Evolutionary conservation across 2,113 vertebrate genomes (phyloP).

Genomic region (Hippopotamus amphibius): DNA sequence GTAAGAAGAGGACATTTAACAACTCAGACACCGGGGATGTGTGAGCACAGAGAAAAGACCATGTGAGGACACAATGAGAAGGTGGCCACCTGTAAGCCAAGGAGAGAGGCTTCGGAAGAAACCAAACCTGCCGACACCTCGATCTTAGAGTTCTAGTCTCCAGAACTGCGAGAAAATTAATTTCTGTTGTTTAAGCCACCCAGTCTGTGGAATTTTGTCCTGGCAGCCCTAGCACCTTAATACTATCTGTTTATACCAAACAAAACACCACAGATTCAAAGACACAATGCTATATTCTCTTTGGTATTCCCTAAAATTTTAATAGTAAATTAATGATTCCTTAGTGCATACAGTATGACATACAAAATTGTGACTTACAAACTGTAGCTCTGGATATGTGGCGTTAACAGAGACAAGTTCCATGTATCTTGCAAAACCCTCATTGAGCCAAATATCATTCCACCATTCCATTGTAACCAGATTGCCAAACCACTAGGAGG

Average conservation of each 20-base stretch:
- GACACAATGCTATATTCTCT: not conserved
- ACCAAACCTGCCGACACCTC: not conserved
- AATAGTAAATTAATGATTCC: not conserved
- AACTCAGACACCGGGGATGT: not conserved
- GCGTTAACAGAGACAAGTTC: conserved; percentile 68
- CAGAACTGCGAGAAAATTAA: not conserved
- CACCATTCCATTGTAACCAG: conserved; percentile 81
- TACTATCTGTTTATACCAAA: not conserved
- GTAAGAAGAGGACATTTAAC: not conserved
- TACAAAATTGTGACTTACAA: conserved; percentile 55
- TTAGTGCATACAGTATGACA: not conserved
- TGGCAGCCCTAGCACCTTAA: not conserved
- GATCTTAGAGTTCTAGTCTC: not conserved
- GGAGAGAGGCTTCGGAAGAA: not conserved
- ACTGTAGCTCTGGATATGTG: conserved; percentile 71
- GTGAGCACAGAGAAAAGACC: not conserved
- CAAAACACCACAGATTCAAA: not conserved
- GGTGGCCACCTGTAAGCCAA: not conserved
- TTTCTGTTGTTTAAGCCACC: not conserved
- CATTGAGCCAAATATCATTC: conserved; percentile 80
- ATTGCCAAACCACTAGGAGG: conserved; percentile 80
- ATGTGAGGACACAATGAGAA: not conserved
- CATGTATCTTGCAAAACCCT: conserved; percentile 79
- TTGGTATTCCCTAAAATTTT: not conserved
- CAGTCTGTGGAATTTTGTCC: not conserved